Evolutionary conservation across 1,140 invertebrate genomes (phyloP), one percentile per base, ranked within the genome.

Genomic region (Ceratosolen solmsi): DNA sequence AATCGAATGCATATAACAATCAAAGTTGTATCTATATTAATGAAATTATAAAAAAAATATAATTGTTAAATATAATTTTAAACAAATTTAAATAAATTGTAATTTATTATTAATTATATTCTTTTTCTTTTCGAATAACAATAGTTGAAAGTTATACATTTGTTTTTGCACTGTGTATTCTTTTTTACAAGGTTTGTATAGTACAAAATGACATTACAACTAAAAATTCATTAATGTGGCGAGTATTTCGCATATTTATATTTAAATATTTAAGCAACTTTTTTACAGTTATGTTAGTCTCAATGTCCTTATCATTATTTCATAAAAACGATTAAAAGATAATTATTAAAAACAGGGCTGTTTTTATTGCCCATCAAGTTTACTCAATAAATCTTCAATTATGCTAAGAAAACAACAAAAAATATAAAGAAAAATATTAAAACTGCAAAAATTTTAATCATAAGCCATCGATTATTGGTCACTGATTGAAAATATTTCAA

Each of bases 391-490:
- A 38, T 38, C 25, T 46, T 73, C 54, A 0, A 73, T 88, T 94
- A 97, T 87, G 96, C 95, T 92, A 97, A 92, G 92, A 99, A 99
- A 86, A 99, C 95, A 89, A 99, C 95, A 94, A 99, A 99, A 89
- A 99, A 97, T 89, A 99, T 96, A 91, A 99, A 99, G 93, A 99
- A 99, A 89, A 99, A 96, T 93, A 99, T 98, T 38, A 99, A 93
- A 74, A 99, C 97, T 77, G 95, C 98, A 93, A 99, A 99, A 82
- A 99, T 96, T 94, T 99, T 99, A 86, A 99, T 97, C 98, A 99
- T 99, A 17, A 99, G 93, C 97, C 98, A 99, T 86, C 99, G 94
- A 92, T 99, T 99, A 63, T 96, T 98, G 17, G 98, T 97, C 27
- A 99, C 96, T 30, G 97, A 98, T 91, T 98, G 97, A 90, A 99